Conservation (phyloP, 2,113 vertebrate genomes). For the Oncorhynchus tshawytscha region DNA sequence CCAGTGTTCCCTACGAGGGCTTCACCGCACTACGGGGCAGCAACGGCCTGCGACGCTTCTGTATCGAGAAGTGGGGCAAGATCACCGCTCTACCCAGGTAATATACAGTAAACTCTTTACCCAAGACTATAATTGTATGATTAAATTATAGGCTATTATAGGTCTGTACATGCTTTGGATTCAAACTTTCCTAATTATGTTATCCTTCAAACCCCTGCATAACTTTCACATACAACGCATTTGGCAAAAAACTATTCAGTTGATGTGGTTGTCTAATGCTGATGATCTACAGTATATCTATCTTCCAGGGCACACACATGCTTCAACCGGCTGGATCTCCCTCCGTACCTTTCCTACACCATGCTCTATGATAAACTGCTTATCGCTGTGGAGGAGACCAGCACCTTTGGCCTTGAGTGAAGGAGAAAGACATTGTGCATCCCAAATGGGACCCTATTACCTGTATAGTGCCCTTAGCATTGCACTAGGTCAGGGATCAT, state of each 20-base stretch:
- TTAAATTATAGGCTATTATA: too few species aligned
- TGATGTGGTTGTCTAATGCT: neutral
- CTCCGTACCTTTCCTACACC: constrained; percentile 87
- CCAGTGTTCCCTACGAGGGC: constrained; percentile 87
- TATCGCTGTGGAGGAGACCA: constrained; percentile 90
- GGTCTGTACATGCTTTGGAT: too few species aligned
- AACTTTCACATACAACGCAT: too few species aligned
- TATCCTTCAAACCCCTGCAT: too few species aligned
- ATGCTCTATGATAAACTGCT: constrained; percentile 89
- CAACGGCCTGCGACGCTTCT: constrained; percentile 87
- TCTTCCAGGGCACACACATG: constrained; percentile 84
- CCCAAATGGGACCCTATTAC: too few species aligned
- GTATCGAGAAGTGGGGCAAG: constrained; percentile 92
- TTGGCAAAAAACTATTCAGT: neutral
- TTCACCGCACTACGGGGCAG: constrained; percentile 86
- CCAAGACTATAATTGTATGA: neutral
- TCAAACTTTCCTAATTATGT: too few species aligned
- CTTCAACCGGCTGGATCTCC: constrained; percentile 89
- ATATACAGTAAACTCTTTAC: neutral
- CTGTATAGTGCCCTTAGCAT: too few species aligned
- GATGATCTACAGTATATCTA: neutral
- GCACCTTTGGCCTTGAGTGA: constrained; percentile 82
- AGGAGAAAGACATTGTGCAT: too few species aligned
- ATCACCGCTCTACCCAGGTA: constrained; percentile 90
- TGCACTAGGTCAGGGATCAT: too few species aligned